Percentiles rank a stretch among this genome's conserved stretches.
Conservation (phyloP, 2,888 invertebrate species). For the Cheilosia variabilis region DNA sequence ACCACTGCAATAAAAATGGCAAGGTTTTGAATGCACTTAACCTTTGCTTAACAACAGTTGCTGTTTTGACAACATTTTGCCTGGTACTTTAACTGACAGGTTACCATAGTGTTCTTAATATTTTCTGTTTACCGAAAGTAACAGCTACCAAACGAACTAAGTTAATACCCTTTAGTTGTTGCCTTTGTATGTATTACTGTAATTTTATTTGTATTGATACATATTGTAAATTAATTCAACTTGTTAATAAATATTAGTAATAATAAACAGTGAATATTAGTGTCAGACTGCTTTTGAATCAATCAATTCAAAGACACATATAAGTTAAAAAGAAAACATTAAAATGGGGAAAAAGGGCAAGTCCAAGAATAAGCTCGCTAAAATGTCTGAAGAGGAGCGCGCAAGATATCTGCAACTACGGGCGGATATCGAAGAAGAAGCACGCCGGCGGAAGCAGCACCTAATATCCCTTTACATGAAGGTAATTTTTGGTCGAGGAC, state of each 20-base stretch:
- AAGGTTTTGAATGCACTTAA: too few relatives aligned
- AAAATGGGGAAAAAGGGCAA: conserved; percentile 88
- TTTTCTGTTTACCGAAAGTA: neutral
- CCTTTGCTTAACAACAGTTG: too few relatives aligned
- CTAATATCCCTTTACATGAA: conserved; percentile 92
- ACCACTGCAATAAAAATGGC: too few relatives aligned
- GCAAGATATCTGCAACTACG: conserved; percentile 91
- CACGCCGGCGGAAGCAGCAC: conserved; percentile 90
- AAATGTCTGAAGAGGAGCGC: conserved; percentile 94
- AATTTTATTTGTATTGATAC: too few relatives aligned
- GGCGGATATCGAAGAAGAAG: conserved; percentile 93
- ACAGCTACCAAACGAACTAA: neutral
- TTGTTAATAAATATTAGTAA: too few relatives aligned
- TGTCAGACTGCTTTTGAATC: neutral
- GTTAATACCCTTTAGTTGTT: neutral
- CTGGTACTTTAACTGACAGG: neutral
- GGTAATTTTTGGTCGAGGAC: conserved; percentile 84
- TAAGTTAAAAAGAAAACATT: neutral
- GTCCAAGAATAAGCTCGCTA: conserved; percentile 89
- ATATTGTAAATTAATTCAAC: too few relatives aligned
- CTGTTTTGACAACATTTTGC: too few relatives aligned
- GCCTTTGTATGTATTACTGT: too few relatives aligned
- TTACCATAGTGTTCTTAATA: neutral
- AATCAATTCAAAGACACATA: neutral
- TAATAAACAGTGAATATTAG: neutral